Evolutionary conservation across 2,888 invertebrate genomes (phyloP).

Genomic region (Drosophila kokeensis): DNA sequence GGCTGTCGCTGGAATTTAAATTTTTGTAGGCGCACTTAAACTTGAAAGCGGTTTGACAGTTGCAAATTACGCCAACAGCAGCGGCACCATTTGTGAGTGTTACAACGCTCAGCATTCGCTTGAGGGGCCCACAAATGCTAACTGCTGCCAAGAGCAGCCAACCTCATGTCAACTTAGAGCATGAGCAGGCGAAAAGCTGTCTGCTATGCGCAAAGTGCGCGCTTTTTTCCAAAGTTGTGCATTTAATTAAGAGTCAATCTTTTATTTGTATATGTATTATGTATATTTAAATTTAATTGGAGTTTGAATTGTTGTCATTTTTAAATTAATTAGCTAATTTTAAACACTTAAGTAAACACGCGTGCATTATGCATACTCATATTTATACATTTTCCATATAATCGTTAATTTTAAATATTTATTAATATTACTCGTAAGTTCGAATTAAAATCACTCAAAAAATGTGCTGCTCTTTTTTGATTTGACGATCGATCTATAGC

Average conservation of each 20-base stretch:
- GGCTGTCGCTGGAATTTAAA: conserved; percentile 52
- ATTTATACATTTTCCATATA: conserved; percentile 42
- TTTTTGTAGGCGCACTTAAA: conserved; percentile 67
- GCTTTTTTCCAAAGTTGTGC: neutral
- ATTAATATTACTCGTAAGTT: conserved; percentile 54
- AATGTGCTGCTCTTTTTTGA: conserved; percentile 65
- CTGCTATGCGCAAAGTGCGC: conserved; percentile 3
- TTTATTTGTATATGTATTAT: conserved; percentile 68
- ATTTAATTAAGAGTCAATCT: neutral
- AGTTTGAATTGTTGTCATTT: conserved; percentile 70
- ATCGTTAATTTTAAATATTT: conserved; percentile 44
- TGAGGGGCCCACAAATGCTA: neutral
- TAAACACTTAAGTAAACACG: conserved; percentile 74
- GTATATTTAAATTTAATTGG: conserved; percentile 77
- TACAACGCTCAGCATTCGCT: conserved; percentile 11
- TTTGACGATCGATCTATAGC: conserved; percentile 49
- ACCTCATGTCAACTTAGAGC: conserved; percentile 2
- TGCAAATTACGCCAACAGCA: conserved; percentile 61
- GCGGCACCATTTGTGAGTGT: conserved; percentile 23
- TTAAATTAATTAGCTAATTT: conserved; percentile 68
- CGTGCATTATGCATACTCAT: conserved; percentile 61
- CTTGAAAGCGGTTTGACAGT: conserved; percentile 72
- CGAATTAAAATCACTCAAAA: conserved; percentile 77
- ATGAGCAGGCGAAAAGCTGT: neutral
- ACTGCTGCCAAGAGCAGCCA: conserved; percentile 1